Percentiles rank a stretch among this genome's conserved stretches.
phyloP scores from a whole-genome alignment of 2,797 vertebrate species.

The Monodelphis domestica region DNA sequence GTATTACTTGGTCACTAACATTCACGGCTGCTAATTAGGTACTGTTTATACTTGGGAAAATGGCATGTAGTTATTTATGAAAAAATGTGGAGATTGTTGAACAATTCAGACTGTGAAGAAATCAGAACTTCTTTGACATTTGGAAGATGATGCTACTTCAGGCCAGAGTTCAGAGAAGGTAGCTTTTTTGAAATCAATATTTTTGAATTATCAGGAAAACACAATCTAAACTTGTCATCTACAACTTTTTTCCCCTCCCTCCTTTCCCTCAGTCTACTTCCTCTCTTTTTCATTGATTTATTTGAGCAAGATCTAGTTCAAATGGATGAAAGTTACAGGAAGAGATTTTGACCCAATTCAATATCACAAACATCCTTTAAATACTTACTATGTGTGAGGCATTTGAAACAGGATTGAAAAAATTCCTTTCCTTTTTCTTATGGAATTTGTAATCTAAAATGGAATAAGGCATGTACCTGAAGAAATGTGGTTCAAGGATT shows the following conservation, averaged over 20 bases:
- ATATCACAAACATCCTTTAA: neutral
- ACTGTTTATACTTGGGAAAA: slow-evolving; percentile 45
- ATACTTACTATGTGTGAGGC: neutral
- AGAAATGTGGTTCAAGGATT: neutral
- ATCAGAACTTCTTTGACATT: neutral
- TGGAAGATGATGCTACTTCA: slow-evolving; percentile 29
- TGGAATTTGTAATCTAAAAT: neutral
- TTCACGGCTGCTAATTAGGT: slow-evolving; percentile 56
- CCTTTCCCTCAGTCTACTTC: neutral
- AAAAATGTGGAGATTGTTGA: neutral
- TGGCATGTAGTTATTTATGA: slow-evolving; percentile 52
- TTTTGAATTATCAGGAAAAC: neutral
- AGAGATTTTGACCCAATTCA: neutral
- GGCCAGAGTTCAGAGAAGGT: neutral
- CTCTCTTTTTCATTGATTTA: neutral
- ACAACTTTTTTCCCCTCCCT: neutral
- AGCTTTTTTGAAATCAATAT: slow-evolving; percentile 4
- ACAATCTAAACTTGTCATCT: neutral
- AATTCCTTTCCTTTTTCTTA: neutral
- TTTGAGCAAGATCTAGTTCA: neutral
- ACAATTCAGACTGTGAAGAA: slow-evolving; percentile 19
- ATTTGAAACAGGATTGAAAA: neutral
- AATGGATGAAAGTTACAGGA: neutral
- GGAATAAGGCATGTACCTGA: neutral
- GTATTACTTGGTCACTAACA: slow-evolving; percentile 38